phyloP scores from a whole-genome alignment of 2,113 vertebrate species.

The Podiceps cristatus region DNA sequence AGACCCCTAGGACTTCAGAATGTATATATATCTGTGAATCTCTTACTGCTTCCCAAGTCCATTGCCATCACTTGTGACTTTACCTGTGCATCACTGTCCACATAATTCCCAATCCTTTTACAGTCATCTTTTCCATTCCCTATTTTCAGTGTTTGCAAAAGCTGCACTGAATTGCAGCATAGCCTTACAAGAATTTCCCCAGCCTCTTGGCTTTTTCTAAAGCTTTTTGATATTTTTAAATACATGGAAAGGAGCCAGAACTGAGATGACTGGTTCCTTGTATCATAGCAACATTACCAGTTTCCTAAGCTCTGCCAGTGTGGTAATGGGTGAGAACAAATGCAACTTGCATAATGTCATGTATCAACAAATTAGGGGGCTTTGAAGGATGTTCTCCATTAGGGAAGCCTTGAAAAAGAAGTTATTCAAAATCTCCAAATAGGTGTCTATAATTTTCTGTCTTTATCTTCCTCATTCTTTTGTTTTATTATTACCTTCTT shows the following conservation, averaged over 20 bases:
- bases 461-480: background rate
- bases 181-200: constrained; percentile 25
- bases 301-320: constrained; percentile 27
- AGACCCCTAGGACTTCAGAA: background rate
- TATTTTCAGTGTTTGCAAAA: background rate
- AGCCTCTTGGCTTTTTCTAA: constrained; percentile 40
- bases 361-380: constrained; percentile 52
- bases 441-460: background rate
- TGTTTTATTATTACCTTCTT: background rate
- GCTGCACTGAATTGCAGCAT: background rate
- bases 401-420: constrained; percentile 31
- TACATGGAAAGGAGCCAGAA: constrained; percentile 56
- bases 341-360: constrained; percentile 40
- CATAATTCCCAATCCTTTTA: background rate
- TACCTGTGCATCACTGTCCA: background rate
- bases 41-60: background rate
- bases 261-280: constrained; percentile 50
- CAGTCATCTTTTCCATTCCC: background rate
- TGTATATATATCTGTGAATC: background rate
- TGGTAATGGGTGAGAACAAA: constrained; percentile 50
- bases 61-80: background rate
- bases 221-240: constrained; percentile 70
- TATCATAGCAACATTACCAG: constrained; percentile 63
- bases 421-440: background rate
- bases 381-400: background rate